Base-by-base conservation (phyloP, 2,888 invertebrate species). In the Mactromeris polynyma region DNA sequence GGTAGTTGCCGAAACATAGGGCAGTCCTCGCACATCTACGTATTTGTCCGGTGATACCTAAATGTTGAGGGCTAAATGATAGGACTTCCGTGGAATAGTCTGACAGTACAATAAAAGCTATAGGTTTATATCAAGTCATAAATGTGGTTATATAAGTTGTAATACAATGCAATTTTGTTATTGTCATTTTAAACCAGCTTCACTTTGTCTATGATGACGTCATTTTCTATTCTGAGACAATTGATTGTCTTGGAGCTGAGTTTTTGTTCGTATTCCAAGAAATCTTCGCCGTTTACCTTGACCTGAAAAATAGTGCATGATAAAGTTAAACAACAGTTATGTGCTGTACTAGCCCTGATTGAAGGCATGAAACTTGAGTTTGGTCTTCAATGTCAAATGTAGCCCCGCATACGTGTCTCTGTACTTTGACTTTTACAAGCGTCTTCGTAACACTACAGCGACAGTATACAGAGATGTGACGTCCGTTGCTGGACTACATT, bases 201-300 rank as follows among this genome's bases (percentile, higher is more conserved):
- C 19, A 92, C 90, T 78, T 86, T 81, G 31, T 82, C 82, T 1
- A 92, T 80, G 40, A 86, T 26, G 40, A 90, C 86, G 40, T 92
- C 92, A 40, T 92, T 92, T 51, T 92, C 86, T 78, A 92, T 92
- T 77, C 92, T 73, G 38, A 92, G 86, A 89, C 92, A 92, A 89
- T 92, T 92, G 89, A 92, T 92, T 7, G 90, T 86, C 86, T 92
- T 92, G 83, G 77, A 83, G 86, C 89, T 88, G 14, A 92, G 85
- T 80, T 90, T 92, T 81, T 92, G 92, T 85, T 92, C 92, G 73
- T 92, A 92, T 26, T 92, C 90, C 26, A 90, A 78, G 38, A 89
- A 81, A 42, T 88, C 64, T 51, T 89, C 89, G 33, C 88, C 88
- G 58, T 92, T 92, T 38, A 92, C 92, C 64, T 92, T 90, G 33